Evolutionary conservation across 2,797 vertebrate genomes (phyloP).

Genomic region (Xiphorhynchus erythropygius): DNA sequence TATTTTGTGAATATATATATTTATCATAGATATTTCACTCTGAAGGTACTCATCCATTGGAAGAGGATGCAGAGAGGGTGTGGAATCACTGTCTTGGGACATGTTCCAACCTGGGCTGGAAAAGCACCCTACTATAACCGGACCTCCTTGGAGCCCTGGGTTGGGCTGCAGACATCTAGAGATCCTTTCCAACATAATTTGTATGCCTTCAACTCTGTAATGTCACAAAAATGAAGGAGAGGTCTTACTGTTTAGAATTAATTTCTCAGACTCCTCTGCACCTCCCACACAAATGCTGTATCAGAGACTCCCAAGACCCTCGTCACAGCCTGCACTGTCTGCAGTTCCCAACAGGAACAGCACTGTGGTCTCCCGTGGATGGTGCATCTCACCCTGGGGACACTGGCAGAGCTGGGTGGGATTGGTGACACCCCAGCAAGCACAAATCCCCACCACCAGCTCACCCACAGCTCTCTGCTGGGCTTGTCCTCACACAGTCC

Average conservation of each 20-base stretch:
- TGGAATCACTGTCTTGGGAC: rapidly evolving
- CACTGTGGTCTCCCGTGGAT: rapidly evolving
- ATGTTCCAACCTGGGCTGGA: not conserved
- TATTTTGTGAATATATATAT: not conserved
- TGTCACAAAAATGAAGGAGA: not conserved
- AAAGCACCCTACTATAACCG: not conserved
- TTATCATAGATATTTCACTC: not conserved
- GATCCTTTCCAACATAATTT: not conserved
- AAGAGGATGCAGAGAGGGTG: not conserved
- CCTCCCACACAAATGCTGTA: not conserved
- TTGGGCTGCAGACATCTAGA: not conserved
- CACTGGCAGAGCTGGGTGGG: not conserved
- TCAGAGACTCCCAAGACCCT: not conserved
- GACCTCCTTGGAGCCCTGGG: not conserved
- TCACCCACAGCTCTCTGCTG: not conserved
- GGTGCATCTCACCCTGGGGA: too few relatives aligned
- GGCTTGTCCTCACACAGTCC: not conserved
- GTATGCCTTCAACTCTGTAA: not conserved
- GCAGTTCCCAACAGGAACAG: not conserved
- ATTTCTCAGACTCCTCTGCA: not conserved
- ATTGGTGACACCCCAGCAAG: too few relatives aligned
- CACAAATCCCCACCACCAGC: not conserved
- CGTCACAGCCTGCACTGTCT: not conserved
- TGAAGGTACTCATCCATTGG: not conserved
- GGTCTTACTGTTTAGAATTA: not conserved